Evolutionary conservation across 2,888 invertebrate species (phyloP), one percentile per base, ranked within the genome.

Genomic region (Apamea crenata): DNA sequence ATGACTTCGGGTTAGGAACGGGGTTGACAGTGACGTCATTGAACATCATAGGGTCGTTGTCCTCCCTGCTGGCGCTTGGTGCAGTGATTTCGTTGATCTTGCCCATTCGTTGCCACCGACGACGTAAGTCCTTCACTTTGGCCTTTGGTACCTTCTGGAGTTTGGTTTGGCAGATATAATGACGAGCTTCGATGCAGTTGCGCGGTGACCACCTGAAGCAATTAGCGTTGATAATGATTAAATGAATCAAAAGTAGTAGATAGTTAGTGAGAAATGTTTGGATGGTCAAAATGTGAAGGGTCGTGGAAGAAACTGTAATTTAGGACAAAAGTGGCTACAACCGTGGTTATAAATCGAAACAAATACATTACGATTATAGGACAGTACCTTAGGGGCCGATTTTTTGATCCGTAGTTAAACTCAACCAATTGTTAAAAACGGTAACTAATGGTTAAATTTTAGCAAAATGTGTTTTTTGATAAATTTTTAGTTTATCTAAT

Each of bases 111-210:
- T 96, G 96, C 95, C 97, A 97, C 71, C 97, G 97, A 32, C 94
- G 91, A 72, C 94, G 93, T 3, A 97, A 89, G 32, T 96, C 96
- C 83, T 97, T 97, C 80, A 97, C 94, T 78, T 95, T 97, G 32
- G 95, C 91, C 83, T 96, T 97, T 53, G 95, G 93, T 4, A 97
- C 95, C 83, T 97, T 97, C 77, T 94, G 96, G 10, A 97, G 94
- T 91, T 97, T 97, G 29, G 97, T 97, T 93, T 98, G 98, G 94
- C 98, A 98, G 91, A 98, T 97, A 95, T 97, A 98, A 91, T 98
- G 97, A 83, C 97, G 98, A 25, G 95, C 94, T 83, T 97, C 97
- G 80, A 97, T 93, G 94, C 98, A 98, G 91, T 96, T 97, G 68
- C 97, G 96, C 1, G 98, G 97, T 72, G 97, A 97, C 98, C 98